Evolutionary conservation across 2,113 vertebrate species (phyloP), one percentile per base, ranked within the genome.

Genomic region (Herpetotheres cachinnans): DNA sequence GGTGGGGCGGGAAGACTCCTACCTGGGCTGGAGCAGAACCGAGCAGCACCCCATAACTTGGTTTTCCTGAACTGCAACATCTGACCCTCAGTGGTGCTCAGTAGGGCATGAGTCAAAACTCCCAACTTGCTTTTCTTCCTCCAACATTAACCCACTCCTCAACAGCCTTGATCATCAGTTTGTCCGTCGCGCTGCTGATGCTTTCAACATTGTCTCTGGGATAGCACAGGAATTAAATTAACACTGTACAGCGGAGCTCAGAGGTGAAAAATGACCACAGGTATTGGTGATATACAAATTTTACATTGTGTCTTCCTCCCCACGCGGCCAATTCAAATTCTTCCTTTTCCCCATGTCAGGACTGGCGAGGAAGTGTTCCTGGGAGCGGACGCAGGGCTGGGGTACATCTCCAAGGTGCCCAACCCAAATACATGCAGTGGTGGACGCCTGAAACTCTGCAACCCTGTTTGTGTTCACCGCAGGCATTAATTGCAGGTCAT

Each of bases 251-350:
- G 46, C 19, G 24, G 52, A 69, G 50, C 69, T 85, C 55, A 29
- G 89, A 44, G 27, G 8, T 42, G 36, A 47, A 72, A 62, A 74
- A 17, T 15, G 8, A 25, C n/a, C 38, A 49, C 25, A 46, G 25
- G 12, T 59, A 40, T 7, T 16, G 38, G n/a, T 3, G 1, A 19
- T 46, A 26, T 0, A 2, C 5, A 2, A 17, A 25, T 44, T 83
- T 58, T 10, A 9, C 27, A 5, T 42, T 30, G 14, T 12, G 16
- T 19, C 9, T 74, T 77, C 62, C 59, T 46, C 38, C 25, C 15
- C 29, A 29, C 58, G 54, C 1, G 2, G 11, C 32, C 50, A 49
- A 5, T 12, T 40, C 36, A 29, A 56, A 84, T 70, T 49, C 36
- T 77, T 70, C 77, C 50, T 50, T 62, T 65, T 74, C 50, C 17